Evolutionary conservation across 2,888 invertebrate species (phyloP).

Genomic region (Panopea generosa): DNA sequence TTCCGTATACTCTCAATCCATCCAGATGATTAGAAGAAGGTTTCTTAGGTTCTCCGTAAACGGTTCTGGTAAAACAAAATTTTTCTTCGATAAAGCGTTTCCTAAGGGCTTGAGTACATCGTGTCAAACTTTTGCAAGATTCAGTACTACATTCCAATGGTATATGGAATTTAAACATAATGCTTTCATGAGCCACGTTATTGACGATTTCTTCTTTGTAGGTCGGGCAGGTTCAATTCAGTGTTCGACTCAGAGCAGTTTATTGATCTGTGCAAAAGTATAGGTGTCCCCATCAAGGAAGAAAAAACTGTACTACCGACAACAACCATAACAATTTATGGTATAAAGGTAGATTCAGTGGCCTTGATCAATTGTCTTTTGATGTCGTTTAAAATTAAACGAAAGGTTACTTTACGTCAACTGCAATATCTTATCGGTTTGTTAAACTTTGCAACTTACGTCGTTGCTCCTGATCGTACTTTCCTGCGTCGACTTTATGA

Average conservation of each 20-base stretch:
- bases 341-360: conserved; percentile 25
- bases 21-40: neutral
- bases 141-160: conserved; percentile 30
- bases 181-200: conserved; percentile 15
- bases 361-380: neutral
- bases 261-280: conserved; percentile 3
- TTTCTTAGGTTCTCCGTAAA: conserved; percentile 13
- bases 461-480: conserved; percentile 28
- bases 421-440: conserved; percentile 32
- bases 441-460: conserved; percentile 13
- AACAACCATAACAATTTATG: conserved; percentile 21
- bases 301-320: conserved; percentile 4
- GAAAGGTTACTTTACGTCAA: conserved; percentile 30
- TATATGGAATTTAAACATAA: conserved; percentile 3
- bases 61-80: neutral
- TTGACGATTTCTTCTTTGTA: conserved; percentile 30
- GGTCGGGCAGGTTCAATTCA: neutral
- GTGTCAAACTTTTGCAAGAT: neutral
- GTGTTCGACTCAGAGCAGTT: conserved; percentile 2
- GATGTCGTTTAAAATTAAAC: neutral
- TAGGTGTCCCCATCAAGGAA: conserved; percentile 9
- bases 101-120: conserved; percentile 27
- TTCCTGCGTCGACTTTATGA: conserved; percentile 39
- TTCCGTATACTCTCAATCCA: conserved; percentile 25
- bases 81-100: conserved; percentile 9